These are phyloP conservation scores for Nephrotoma flavescens DNA, from an alignment of 2,888 invertebrate species.

Conservation along the genomic window DNA sequence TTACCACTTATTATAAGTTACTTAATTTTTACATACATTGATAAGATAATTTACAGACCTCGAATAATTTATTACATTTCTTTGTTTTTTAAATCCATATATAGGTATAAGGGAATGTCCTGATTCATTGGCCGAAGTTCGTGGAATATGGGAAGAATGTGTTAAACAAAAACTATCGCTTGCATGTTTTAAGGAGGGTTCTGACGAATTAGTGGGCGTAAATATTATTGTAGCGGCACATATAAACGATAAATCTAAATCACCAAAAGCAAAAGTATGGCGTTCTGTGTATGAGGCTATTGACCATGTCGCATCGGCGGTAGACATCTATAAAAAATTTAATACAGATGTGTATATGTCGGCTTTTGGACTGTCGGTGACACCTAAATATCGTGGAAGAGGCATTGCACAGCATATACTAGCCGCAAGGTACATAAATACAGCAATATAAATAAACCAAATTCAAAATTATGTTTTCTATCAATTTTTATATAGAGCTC, in stretches of 20 bases:
- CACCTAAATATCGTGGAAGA: conserved; percentile 32
- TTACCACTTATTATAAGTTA: not conserved
- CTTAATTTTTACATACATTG: not conserved
- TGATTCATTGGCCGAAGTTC: conserved; percentile 14
- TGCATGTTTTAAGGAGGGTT: conserved; percentile 23
- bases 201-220: conserved; percentile 24
- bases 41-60: not conserved
- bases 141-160: conserved; percentile 17
- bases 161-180: conserved; percentile 23
- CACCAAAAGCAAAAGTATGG: not conserved
- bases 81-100: no score
- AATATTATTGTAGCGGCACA: conserved; percentile 16
- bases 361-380: conserved; percentile 36
- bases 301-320: conserved; percentile 23
- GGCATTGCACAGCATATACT: conserved; percentile 33
- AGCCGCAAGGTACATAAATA: conserved; percentile 17
- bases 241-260: not conserved
- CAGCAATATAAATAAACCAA: not conserved
- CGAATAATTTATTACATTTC: not conserved
- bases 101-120: not conserved
- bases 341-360: conserved; percentile 32
- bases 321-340: conserved; percentile 31
- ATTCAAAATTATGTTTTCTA: not conserved
- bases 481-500: not conserved
- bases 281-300: not conserved